Conservation (phyloP, 1,140 invertebrate genomes). For the Bombus balteatus region DNA sequence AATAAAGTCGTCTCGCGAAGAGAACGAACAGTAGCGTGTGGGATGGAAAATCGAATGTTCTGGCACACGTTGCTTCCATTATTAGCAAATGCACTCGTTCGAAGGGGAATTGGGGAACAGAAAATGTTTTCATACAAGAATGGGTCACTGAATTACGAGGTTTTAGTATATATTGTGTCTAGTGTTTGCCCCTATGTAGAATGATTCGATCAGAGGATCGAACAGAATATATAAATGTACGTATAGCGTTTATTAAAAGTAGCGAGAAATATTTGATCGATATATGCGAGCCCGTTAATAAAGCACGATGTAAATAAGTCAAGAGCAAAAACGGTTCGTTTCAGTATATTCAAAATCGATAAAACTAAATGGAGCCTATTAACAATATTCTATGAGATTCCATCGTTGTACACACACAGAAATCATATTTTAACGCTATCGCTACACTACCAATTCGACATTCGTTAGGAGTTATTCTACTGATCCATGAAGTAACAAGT, state of each 20-base stretch:
- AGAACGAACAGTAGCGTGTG: conserved; percentile 4
- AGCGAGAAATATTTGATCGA: too few relatives aligned
- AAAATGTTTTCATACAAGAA: neutral
- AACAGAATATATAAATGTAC: neutral
- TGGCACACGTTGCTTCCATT: conserved; percentile 22
- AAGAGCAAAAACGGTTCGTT: neutral
- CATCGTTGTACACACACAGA: too few relatives aligned
- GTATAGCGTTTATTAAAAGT: too few relatives aligned
- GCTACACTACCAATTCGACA: neutral
- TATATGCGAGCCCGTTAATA: too few relatives aligned
- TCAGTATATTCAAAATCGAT: neutral
- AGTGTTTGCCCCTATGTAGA: neutral
- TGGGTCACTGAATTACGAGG: neutral
- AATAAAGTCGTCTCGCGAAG: conserved; percentile 46
- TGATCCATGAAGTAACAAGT: neutral
- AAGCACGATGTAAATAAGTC: too few relatives aligned
- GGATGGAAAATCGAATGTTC: conserved; percentile 34
- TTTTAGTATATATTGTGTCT: neutral
- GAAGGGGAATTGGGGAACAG: neutral
- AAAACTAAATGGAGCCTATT: neutral
- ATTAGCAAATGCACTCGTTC: conserved; percentile 1
- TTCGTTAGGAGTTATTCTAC: neutral
- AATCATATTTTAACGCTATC: neutral
- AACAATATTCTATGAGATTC: neutral
- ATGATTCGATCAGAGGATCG: neutral